Evolutionary conservation across 2,113 vertebrate species (phyloP).

Genomic region (Onychorhynchus coronatus): DNA sequence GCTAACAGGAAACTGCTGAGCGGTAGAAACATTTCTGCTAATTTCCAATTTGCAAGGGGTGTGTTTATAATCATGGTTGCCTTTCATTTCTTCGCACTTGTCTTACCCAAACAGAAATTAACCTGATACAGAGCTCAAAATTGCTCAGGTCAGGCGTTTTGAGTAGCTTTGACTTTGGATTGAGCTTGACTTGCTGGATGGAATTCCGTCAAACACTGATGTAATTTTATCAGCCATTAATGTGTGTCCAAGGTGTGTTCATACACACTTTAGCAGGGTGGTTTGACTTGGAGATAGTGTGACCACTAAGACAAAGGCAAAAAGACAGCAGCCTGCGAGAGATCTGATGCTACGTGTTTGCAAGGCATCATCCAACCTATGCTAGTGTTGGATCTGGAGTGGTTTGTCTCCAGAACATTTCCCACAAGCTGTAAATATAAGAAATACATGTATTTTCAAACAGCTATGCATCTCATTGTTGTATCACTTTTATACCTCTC

Average conservation of each 20-base stretch:
- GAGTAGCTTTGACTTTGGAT: fast-evolving
- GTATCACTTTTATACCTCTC: neutral
- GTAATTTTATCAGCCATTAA: neutral
- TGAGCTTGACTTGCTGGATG: neutral
- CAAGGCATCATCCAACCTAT: too few species aligned
- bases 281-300: neutral
- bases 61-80: neutral
- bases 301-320: neutral
- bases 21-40: neutral
- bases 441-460: neutral
- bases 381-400: neutral
- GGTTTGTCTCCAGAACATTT: neutral
- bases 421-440: neutral
- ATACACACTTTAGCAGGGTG: fast-evolving
- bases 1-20: neutral
- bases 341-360: fast-evolving
- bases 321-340: neutral
- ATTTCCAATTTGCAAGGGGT: neutral
- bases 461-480: neutral
- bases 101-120: neutral
- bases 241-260: too few species aligned
- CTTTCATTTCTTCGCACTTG: neutral
- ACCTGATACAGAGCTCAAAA: neutral
- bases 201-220: neutral
- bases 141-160: neutral